A percentile compares a stretch with the other conserved stretches of the same genome.
Evolutionary conservation across 2,888 invertebrate genomes (phyloP).

Genomic region (Catonia carolina): DNA sequence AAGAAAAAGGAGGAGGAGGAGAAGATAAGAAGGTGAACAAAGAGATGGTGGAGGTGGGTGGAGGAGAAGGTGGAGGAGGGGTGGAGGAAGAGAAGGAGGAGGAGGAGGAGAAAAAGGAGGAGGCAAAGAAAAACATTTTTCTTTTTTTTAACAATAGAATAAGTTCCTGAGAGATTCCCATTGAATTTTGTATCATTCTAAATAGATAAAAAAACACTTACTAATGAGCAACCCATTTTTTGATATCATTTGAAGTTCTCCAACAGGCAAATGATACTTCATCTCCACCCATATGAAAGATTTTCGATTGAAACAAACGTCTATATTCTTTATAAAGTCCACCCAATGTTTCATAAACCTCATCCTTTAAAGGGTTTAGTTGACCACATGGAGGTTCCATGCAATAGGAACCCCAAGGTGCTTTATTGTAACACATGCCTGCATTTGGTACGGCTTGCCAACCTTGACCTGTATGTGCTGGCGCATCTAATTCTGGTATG

Average conservation of each 20-base stretch:
- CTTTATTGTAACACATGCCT: constrained; percentile 54
- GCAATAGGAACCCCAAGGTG: constrained; percentile 50
- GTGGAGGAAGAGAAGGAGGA: no score
- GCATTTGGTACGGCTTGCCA: constrained; percentile 56
- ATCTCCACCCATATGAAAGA: constrained; percentile 85
- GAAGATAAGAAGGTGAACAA: no score
- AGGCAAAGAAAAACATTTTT: no score
- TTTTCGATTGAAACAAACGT: constrained; percentile 40
- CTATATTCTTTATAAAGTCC: constrained; percentile 51
- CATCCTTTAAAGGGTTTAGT: constrained; percentile 67
- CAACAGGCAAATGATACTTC: constrained; percentile 56
- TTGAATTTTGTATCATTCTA: no score
- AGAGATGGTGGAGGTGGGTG: no score
- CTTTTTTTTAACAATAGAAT: no score
- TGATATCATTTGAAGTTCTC: constrained; percentile 63
- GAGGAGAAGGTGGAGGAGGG: no score
- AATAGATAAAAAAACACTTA: no score
- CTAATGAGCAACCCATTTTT: no score
- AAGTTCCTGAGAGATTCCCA: no score
- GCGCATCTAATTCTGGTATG: constrained; percentile 83
- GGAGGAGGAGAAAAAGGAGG: no score
- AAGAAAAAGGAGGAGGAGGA: no score
- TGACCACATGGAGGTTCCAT: constrained; percentile 81
- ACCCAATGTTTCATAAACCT: constrained; percentile 58
- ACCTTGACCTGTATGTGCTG: constrained; percentile 70